A percentile compares a stretch with the other conserved stretches of the same genome.
Evolutionary conservation across 2,888 invertebrate genomes (phyloP).

Genomic region (Steinernema carpocapsae): DNA sequence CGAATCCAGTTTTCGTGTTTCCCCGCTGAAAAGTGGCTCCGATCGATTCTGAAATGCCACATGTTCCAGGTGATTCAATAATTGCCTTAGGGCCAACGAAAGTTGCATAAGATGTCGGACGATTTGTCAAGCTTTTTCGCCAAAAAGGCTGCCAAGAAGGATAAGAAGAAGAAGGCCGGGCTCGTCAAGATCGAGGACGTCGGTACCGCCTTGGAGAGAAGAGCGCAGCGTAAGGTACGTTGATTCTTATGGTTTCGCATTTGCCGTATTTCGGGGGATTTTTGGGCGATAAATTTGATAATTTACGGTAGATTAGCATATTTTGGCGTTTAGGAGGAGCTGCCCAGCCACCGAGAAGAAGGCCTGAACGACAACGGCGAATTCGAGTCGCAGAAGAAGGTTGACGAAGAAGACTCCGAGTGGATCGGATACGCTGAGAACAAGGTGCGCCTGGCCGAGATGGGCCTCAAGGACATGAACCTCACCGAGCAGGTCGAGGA

Average conservation of each 20-base stretch:
- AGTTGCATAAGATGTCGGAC: slow-evolving; percentile 50
- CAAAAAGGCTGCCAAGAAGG: slow-evolving; percentile 57
- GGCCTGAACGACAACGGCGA: slow-evolving; percentile 11
- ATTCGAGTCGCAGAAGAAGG: not conserved
- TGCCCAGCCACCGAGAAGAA: not conserved
- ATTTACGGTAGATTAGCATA: too few species aligned
- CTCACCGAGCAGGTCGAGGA: slow-evolving; percentile 40
- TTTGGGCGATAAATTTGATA: too few species aligned
- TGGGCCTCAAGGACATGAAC: slow-evolving; percentile 36
- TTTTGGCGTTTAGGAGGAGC: not conserved
- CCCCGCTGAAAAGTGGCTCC: too few species aligned
- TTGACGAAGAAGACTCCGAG: slow-evolving; percentile 40
- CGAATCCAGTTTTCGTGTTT: too few species aligned
- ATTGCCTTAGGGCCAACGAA: not conserved
- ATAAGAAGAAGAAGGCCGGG: slow-evolving; percentile 54
- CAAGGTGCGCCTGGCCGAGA: slow-evolving; percentile 29
- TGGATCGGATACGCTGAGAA: slow-evolving; percentile 42
- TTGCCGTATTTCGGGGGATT: not conserved
- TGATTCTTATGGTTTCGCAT: not conserved
- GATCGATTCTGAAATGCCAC: too few species aligned
- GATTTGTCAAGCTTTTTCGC: slow-evolving; percentile 64
- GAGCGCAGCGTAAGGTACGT: slow-evolving; percentile 52
- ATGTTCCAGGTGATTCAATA: too few species aligned
- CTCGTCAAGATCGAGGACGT: slow-evolving; percentile 62
- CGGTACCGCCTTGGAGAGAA: slow-evolving; percentile 58